Base-by-base conservation (phyloP, 2,113 vertebrate species). In the Microcebus griseorufus region DNA sequence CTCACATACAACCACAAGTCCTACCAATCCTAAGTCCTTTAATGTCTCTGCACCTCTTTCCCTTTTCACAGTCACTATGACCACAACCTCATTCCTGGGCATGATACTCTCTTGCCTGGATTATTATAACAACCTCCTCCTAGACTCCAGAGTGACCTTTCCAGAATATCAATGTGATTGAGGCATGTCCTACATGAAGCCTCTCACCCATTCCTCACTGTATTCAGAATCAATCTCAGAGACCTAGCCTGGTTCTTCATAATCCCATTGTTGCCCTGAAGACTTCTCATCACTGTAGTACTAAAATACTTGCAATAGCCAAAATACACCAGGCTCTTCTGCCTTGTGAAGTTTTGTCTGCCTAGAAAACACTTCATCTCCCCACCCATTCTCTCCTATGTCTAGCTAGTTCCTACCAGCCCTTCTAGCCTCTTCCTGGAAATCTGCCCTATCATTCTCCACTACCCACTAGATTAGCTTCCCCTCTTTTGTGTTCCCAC, bases 151-250 rank as follows among this genome's bases (percentile, higher is more conserved):
- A 91, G 42, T 37, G 62, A 67, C 29, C 29, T 45, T 79, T 65
- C 73, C 25, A 86, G 25, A 72, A 37, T 23, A 9, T 55, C 62
- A 75, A 1, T 67, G 18, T 67, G 29, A 12, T 4, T 22, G 6
- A 81, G 60, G 29, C 25, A 90, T 32, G 2, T 58, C 76, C 84
- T 58, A 3, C 45, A 17, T 48, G 58, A 93, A 83, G 75, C 10
- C 13, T 91, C 83, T 94, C 70, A 65, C 76, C 72, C 32, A 48
- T 29, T 75, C 48, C 67, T 89, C 67, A 27, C 25, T 11, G 18
- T 29, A 37, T n/a, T 83, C 75, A 85, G 55, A 92, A 39, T 60
- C 82, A 95, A 82, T 78, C 67, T 95, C 45, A 82, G 72, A 55
- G n/a, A 95, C 3, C n/a, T 29, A 67, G 6, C 17, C n/a, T 58